A percentile compares a stretch with the other conserved stretches of the same genome.
phyloP scores from a whole-genome alignment of 2,797 vertebrate species.

The Mormyrus hasselquistii region DNA sequence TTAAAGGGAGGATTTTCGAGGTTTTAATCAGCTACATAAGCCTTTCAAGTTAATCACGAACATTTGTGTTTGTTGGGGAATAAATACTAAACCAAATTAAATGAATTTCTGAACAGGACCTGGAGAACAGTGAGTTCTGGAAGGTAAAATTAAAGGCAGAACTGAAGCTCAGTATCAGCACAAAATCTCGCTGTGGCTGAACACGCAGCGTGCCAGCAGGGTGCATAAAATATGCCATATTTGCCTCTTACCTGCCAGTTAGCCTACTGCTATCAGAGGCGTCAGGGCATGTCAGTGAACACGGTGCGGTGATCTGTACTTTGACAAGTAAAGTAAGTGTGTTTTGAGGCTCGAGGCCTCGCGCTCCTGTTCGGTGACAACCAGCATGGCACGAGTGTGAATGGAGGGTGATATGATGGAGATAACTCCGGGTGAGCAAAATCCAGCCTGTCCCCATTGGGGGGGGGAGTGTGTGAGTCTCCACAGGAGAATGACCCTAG shows the following conservation, averaged over 20 bases:
- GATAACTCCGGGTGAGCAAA: not conserved
- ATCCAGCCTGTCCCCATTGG: not conserved
- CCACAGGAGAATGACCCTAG: not conserved
- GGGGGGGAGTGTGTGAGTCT: not conserved
- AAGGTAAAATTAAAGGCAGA: not conserved
- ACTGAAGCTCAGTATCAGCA: not conserved
- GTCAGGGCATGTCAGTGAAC: not conserved
- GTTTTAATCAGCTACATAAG: conserved; percentile 31
- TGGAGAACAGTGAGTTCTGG: not conserved
- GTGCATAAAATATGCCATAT: not conserved
- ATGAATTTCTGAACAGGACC: conserved; percentile 6
- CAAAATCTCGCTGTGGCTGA: not conserved
- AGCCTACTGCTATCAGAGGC: not conserved
- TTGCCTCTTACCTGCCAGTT: not conserved
- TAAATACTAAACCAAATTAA: conserved; percentile 24
- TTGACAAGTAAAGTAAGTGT: not conserved
- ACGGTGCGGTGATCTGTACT: not conserved
- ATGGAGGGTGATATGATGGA: not conserved
- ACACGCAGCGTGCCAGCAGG: not conserved
- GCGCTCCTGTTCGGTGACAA: not conserved
- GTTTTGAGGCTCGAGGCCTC: not conserved
- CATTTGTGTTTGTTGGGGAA: conserved; percentile 17
- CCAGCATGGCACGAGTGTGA: not conserved
- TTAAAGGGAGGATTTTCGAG: conserved; percentile 26
- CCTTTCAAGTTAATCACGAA: conserved; percentile 27